Evolutionary conservation across 23 tunicate genomes (phyloP).

Genomic region (Diplosoma virens): DNA sequence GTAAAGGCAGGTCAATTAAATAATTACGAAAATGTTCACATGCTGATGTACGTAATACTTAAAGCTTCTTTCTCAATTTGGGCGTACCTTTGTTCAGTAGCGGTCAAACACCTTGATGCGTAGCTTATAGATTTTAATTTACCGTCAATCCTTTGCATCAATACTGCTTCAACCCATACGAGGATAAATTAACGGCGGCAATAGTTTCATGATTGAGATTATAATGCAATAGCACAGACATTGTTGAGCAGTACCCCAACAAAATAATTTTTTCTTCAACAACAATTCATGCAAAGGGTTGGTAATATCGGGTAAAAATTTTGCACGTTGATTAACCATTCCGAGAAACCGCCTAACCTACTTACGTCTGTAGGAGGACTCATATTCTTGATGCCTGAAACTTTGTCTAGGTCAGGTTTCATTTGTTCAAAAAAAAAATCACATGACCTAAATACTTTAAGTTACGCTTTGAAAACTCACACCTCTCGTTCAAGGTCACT

Average conservation of each 20-base stretch:
- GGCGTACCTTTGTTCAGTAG: conserved; percentile 28
- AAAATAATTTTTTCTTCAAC: neutral
- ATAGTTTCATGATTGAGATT: neutral
- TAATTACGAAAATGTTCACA: too few species aligned
- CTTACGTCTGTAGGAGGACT: neutral
- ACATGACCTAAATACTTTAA: conserved; percentile 20
- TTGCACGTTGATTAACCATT: conserved; percentile 19
- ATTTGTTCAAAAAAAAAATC: neutral
- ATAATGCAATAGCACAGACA: conserved; percentile 9
- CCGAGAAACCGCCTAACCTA: conserved; percentile 10
- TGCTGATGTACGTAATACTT: too few species aligned
- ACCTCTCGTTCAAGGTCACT: conserved; percentile 36
- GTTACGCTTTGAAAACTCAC: conserved; percentile 21
- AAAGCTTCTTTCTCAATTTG: conserved; percentile 34
- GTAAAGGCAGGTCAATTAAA: neutral
- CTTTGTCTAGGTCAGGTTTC: conserved; percentile 6
- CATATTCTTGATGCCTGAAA: conserved; percentile 1
- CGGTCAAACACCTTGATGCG: conserved; percentile 9
- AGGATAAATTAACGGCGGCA: conserved; percentile 10
- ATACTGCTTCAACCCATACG: conserved; percentile 29
- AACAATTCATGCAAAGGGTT: conserved; percentile 14
- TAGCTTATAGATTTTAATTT: neutral
- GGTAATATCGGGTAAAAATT: conserved; percentile 14
- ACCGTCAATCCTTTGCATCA: conserved; percentile 14
- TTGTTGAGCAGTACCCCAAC: neutral